Conservation (phyloP, 1,140 invertebrate genomes). For the Stegodyphus dumicola region DNA sequence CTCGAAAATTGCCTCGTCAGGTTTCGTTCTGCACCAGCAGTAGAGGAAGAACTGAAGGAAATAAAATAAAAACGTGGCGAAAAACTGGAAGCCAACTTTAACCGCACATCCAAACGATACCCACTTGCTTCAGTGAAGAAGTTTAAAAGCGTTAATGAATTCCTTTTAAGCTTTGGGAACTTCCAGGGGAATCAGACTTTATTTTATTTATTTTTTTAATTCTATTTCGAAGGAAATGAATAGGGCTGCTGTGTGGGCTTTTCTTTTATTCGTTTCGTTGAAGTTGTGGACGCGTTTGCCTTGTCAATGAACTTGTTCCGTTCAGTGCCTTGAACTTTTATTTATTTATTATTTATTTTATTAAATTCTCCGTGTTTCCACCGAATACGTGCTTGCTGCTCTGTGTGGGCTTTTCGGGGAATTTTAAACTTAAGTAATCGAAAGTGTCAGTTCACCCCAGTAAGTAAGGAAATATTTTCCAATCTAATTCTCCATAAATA, state of each 20-base stretch:
- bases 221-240: conserved; percentile 42
- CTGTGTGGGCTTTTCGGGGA: too few species aligned
- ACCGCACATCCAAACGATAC: conserved; percentile 7
- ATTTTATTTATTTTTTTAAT: conserved; percentile 37
- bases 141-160: conserved; percentile 44
- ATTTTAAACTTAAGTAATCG: too few species aligned
- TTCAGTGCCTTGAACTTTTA: background rate
- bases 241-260: background rate
- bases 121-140: conserved; percentile 18
- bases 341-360: background rate
- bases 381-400: too few species aligned
- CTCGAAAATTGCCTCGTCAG: too few species aligned
- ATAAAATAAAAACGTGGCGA: background rate
- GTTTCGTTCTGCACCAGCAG: background rate
- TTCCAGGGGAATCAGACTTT: background rate
- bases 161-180: conserved; percentile 37
- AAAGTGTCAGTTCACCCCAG: too few species aligned
- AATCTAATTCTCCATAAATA: too few species aligned
- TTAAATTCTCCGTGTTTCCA: too few species aligned
- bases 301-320: conserved; percentile 32
- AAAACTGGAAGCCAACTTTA: background rate
- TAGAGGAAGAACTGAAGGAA: background rate
- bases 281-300: background rate
- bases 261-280: background rate
- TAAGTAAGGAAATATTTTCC: too few species aligned